Base-by-base conservation (phyloP, 2,797 vertebrate species). In the Synaphobranchus kaupii region DNA sequence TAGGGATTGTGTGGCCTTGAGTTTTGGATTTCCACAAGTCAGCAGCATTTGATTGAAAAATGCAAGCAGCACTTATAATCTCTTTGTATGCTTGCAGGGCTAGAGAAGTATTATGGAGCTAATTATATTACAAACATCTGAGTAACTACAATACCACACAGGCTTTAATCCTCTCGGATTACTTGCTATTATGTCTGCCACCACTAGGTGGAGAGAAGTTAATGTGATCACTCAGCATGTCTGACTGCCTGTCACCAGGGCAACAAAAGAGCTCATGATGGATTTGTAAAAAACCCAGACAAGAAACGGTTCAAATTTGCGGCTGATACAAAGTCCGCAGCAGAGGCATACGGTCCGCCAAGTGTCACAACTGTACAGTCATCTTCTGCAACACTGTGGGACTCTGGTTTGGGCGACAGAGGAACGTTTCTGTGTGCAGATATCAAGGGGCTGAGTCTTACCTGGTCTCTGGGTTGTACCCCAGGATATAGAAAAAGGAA, bases 381-480 rank as follows among this genome's bases (percentile, higher is more conserved):
- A 47, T 44, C 39, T 15, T 44, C 34, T 25, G 34, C 12, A 6
- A 34, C 73, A 78, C 73, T 47, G 56, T 83, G 50, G 31, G 54
- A 52, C 78, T 7, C 39, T 9, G 58, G 31, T 86, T 54, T 60
- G 44, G n/a, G 56, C 58, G 17, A n/a, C 60, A 66, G 22, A 15
- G 1, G 52, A 48, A 13, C 34, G 47, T 9, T 25, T 39, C 13
- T 39, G 12, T 39, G 31, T 39, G 63, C 48, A 63, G 48, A 10
- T 83, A 48, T 73, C 34, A 73, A 60, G 39, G 22, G 83, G 80
- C 78, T 85, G 25, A 85, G 58, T 90, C 97, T 98, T 95, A 99
- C 99, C 99, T 98, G 88, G 99, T 99, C 95, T 99, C 99, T 93
- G 99, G 99, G 95, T 99, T 99, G 91, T 99, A 99, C 94, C 99